Percentiles rank a stretch among this genome's conserved stretches.
Conservation (phyloP, 2,797 vertebrate species). For the Discoglossus pictus region DNA sequence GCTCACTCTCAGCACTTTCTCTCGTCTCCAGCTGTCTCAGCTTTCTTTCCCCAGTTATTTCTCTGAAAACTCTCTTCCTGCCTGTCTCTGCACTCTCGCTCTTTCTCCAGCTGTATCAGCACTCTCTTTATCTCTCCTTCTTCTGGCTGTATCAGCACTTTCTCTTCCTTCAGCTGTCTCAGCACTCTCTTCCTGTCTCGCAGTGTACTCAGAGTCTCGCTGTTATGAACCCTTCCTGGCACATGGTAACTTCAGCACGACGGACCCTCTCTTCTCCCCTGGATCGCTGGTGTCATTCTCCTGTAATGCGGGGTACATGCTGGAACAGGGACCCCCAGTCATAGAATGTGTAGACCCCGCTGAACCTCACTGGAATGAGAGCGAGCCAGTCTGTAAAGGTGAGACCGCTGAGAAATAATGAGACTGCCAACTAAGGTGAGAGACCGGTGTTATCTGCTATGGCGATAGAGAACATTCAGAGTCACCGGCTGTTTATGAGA, state of each 20-base stretch:
- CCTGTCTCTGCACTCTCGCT: not conserved
- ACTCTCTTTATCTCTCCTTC: not conserved
- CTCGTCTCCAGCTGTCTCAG: not conserved
- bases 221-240: conserved; percentile 91
- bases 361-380: conserved; percentile 91
- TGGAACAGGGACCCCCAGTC: conserved; percentile 83
- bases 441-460: too few relatives aligned
- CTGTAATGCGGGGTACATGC: conserved; percentile 86
- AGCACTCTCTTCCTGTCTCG: conserved; percentile 7
- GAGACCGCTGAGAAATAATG: not conserved
- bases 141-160: not conserved
- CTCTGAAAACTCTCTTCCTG: not conserved
- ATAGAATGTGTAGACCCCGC: conserved; percentile 87
- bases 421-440: not conserved
- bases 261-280: conserved; percentile 82
- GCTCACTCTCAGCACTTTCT: not conserved
- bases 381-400: conserved; percentile 89
- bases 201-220: conserved; percentile 88
- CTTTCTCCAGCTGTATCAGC: not conserved
- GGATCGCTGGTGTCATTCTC: conserved; percentile 83
- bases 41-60: not conserved
- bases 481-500: too few relatives aligned
- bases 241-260: conserved; percentile 89
- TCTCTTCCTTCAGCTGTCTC: conserved; percentile 11
- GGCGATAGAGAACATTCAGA: too few relatives aligned